Percentiles rank a stretch among this genome's conserved stretches.
Conservation (phyloP, 2,888 invertebrate species). For the Sturmia bella region DNA sequence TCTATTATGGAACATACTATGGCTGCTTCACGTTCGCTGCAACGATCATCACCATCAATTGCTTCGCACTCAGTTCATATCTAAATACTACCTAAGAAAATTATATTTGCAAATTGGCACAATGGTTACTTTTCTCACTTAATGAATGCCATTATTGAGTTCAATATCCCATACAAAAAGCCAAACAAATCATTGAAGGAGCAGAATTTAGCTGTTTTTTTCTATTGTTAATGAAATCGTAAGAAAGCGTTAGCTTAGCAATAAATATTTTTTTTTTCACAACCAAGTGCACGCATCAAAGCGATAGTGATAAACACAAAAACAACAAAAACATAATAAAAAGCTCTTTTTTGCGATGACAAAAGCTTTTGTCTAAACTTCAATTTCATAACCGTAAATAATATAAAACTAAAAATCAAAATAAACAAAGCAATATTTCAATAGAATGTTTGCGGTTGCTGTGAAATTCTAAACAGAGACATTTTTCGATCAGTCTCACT, state of each 20-base stretch:
- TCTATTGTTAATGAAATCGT: no score
- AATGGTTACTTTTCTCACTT: no score
- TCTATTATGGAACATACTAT: no score
- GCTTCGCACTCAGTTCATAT: no score
- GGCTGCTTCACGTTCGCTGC: no score
- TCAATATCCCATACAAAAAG: no score
- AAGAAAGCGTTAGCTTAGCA: background rate
- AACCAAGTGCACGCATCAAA: background rate
- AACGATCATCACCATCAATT: no score
- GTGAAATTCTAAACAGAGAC: constrained; percentile 17
- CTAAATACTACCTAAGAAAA: no score
- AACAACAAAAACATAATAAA: background rate
- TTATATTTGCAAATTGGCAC: no score
- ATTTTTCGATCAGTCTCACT: constrained; percentile 11
- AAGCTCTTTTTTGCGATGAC: background rate
- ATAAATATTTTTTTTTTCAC: background rate
- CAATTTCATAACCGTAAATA: background rate
- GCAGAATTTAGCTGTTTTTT: no score
- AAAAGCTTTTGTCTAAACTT: constrained; percentile 10
- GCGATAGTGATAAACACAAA: background rate
- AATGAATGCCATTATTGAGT: no score
- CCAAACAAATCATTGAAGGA: no score
- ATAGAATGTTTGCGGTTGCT: background rate
- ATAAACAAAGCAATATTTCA: background rate
- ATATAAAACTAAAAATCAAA: background rate